Evolutionary conservation across 2,113 vertebrate species (phyloP).

Genomic region (Petaurus breviceps): DNA sequence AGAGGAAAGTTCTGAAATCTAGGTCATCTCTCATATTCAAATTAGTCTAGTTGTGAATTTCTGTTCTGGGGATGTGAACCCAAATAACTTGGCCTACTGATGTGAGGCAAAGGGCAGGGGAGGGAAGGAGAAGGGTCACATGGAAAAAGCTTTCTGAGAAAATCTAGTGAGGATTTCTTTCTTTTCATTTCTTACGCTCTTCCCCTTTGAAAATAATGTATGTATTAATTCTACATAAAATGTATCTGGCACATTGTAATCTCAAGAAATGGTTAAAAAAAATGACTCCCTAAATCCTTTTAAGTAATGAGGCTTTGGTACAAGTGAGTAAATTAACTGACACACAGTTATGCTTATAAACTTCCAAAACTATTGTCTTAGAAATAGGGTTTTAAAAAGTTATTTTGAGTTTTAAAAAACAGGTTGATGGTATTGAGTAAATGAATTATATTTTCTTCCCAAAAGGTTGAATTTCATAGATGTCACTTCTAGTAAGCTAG

Average conservation of each 20-base stretch:
- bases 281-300: neutral
- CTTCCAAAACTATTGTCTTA: neutral
- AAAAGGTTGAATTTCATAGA: neutral
- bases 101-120: neutral
- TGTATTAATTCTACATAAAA: too few species aligned
- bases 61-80: neutral
- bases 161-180: slow-evolving; percentile 19
- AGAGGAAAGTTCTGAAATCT: neutral
- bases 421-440: neutral
- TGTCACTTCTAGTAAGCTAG: neutral
- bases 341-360: neutral
- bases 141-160: neutral
- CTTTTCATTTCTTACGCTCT: neutral
- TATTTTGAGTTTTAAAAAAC: neutral
- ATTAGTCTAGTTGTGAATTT: slow-evolving; percentile 2
- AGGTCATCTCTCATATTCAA: neutral
- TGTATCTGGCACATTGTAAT: neutral
- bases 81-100: slow-evolving; percentile 6
- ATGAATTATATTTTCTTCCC: neutral
- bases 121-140: too few species aligned
- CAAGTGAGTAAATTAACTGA: neutral
- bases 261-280: neutral
- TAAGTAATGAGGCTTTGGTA: neutral
- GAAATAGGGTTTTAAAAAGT: neutral
- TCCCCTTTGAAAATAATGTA: slow-evolving; percentile 37